phyloP scores from a whole-genome alignment of 2,797 vertebrate species.

The Semaprochilodus insignis region DNA sequence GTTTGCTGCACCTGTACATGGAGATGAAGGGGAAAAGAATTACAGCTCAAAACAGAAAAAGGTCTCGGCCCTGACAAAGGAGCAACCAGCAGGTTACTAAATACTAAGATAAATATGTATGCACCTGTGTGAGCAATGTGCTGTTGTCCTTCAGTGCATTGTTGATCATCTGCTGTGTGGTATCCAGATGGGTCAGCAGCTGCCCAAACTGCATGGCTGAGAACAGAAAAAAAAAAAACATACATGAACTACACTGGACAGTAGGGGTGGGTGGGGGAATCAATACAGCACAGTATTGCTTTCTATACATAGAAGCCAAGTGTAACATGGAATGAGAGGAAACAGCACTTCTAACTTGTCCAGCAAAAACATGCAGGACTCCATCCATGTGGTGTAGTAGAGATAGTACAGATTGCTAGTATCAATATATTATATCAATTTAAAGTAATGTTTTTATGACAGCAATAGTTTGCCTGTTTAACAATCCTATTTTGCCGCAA shows the following conservation, averaged over 20 bases:
- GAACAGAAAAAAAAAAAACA: neutral
- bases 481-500: too few relatives aligned
- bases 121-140: constrained; percentile 85
- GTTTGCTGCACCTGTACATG: constrained; percentile 87
- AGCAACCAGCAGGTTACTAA: neutral
- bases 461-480: too few relatives aligned
- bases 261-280: too few relatives aligned
- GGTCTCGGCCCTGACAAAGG: neutral
- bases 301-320: neutral
- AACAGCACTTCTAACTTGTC: too few relatives aligned
- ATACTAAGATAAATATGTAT: neutral
- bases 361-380: too few relatives aligned
- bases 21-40: neutral
- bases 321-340: too few relatives aligned
- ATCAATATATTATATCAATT: too few relatives aligned
- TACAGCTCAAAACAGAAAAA: neutral
- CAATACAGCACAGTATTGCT: too few relatives aligned
- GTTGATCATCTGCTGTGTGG: constrained; percentile 93
- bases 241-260: neutral
- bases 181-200: constrained; percentile 92
- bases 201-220: constrained; percentile 95
- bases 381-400: too few relatives aligned
- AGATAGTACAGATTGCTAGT: too few relatives aligned
- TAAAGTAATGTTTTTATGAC: too few relatives aligned
- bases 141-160: constrained; percentile 89